A percentile compares a stretch with the other conserved stretches of the same genome.
These are phyloP conservation scores for Channa maculata DNA, from an alignment of 2,113 vertebrate species.

Conservation along the genomic window DNA sequence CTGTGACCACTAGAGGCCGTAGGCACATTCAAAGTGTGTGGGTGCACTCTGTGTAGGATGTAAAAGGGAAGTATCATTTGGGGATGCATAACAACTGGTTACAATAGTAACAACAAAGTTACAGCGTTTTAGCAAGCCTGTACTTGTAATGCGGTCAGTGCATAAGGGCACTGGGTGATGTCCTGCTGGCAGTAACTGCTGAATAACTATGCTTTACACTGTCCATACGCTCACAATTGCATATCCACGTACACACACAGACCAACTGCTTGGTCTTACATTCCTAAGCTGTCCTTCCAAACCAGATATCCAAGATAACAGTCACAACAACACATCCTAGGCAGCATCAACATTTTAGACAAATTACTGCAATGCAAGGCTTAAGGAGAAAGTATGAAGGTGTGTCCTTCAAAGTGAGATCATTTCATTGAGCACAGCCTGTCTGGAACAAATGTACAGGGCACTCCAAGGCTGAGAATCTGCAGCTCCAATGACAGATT, in stretches of 20 bases:
- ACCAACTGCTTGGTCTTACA: slow-evolving; percentile 38
- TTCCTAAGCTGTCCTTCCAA: slow-evolving; percentile 53
- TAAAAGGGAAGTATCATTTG: slow-evolving; percentile 66
- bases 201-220: slow-evolving; percentile 53
- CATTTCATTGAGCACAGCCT: slow-evolving; percentile 61
- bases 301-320: slow-evolving; percentile 46
- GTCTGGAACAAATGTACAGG: slow-evolving; percentile 67
- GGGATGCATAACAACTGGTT: slow-evolving; percentile 74
- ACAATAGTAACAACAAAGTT: slow-evolving; percentile 70
- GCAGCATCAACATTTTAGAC: slow-evolving; percentile 49
- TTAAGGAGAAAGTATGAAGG: slow-evolving; percentile 64
- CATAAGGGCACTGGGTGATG: slow-evolving; percentile 49
- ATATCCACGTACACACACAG: slow-evolving; percentile 27
- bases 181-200: slow-evolving; percentile 37
- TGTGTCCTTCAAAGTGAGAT: slow-evolving; percentile 72
- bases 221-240: slow-evolving; percentile 38
- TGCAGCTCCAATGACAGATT: slow-evolving; percentile 57
- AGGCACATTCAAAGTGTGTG: slow-evolving; percentile 69
- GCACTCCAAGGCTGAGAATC: slow-evolving; percentile 62
- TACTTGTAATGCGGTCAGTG: slow-evolving; percentile 56
- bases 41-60: slow-evolving; percentile 51
- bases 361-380: slow-evolving; percentile 42
- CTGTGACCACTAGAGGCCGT: slow-evolving; percentile 72
- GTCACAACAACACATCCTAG: slow-evolving; percentile 46
- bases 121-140: slow-evolving; percentile 68